phyloP scores from a whole-genome alignment of 2,113 vertebrate genomes.

The Lontra canadensis region DNA sequence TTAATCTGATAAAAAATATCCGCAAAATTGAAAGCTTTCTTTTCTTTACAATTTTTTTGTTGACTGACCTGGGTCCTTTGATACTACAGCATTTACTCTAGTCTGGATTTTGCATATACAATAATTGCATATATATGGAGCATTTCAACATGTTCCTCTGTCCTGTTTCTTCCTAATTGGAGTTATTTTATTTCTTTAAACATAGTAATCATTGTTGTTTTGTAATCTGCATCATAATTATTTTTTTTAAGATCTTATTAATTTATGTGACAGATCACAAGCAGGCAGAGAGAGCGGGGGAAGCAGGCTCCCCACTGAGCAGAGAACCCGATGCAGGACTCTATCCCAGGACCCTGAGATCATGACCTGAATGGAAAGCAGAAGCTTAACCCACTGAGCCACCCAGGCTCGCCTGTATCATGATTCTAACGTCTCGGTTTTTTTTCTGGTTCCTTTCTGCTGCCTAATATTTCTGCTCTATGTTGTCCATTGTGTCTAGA shows the following conservation, averaged over 20 bases:
- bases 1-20: not conserved
- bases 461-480: not conserved
- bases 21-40: not conserved
- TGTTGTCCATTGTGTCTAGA: not conserved
- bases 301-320: too few species aligned
- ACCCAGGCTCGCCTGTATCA: not conserved
- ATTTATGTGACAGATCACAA: too few species aligned
- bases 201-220: not conserved
- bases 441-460: not conserved
- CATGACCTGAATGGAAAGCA: too few species aligned
- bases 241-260: too few species aligned
- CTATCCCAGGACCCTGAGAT: too few species aligned
- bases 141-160: not conserved
- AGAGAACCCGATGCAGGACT: too few species aligned
- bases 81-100: not conserved
- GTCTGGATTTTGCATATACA: not conserved
- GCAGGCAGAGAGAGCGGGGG: too few species aligned
- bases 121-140: not conserved
- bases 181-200: conserved; percentile 11
- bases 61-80: not conserved
- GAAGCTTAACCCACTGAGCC: too few species aligned
- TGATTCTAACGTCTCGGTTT: not conserved
- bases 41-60: not conserved
- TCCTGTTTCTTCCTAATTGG: not conserved
- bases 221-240: not conserved